These are phyloP conservation scores for Goniozus legneri DNA, from an alignment of 1,140 invertebrate genomes.

Conservation along the genomic window DNA sequence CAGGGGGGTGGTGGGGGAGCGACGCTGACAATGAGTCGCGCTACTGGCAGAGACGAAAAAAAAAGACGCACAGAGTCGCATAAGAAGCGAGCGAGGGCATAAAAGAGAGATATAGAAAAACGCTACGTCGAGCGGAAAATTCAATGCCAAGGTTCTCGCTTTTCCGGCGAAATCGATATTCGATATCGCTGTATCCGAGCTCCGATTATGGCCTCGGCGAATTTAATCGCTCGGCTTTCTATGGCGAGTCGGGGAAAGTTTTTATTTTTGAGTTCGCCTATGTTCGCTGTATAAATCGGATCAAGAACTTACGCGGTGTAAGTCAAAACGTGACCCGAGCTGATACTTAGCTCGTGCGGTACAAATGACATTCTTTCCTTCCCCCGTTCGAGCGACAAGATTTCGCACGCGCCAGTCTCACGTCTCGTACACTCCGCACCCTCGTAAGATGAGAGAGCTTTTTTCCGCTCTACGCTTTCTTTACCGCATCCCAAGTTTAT, in stretches of 20 bases:
- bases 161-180: constrained; percentile 15
- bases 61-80: constrained; percentile 5
- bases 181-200: constrained; percentile 3
- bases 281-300: constrained; percentile 5
- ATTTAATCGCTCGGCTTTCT: constrained; percentile 9
- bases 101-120: constrained; percentile 20
- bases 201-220: constrained; percentile 1
- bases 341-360: constrained; percentile 10
- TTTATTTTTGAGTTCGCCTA: too few species aligned
- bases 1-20: too few species aligned
- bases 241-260: neutral
- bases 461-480: constrained; percentile 19
- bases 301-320: constrained; percentile 6
- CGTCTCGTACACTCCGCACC: constrained; percentile 5
- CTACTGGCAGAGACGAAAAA: constrained; percentile 21
- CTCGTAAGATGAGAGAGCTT: constrained; percentile 16
- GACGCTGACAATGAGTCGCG: too few species aligned
- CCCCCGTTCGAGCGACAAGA: constrained; percentile 1
- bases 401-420: neutral
- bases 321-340: constrained; percentile 9
- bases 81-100: constrained; percentile 18
- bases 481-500: constrained; percentile 10
- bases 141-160: constrained; percentile 24
- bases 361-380: constrained; percentile 22
- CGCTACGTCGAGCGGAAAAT: constrained; percentile 2